Base-by-base conservation (phyloP, 1,140 invertebrate species). In the Drosophila azteca region DNA sequence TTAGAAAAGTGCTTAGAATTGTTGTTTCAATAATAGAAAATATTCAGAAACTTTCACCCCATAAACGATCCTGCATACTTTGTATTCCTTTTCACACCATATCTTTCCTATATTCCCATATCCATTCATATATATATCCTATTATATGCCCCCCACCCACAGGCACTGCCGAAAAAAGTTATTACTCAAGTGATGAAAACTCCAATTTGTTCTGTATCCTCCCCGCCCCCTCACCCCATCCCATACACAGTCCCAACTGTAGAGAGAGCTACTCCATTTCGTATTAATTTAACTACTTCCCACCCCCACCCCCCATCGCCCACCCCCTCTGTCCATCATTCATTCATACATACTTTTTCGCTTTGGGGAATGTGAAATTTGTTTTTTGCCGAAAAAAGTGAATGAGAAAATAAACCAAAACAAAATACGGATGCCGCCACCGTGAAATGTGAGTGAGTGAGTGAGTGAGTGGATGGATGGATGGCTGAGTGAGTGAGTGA, bases 371-470 rank as follows among this genome's bases (percentile, higher is more conserved):
- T 77, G 67, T 64, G 57, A 83, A 83, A 79, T 79, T 83, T 72
- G 63, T 57, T 55, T 52, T 52, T 63, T 69, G 46, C 67, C 71
- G 43, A 78, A 79, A 79, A 79, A 84, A 76, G 31, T n/a, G 22
- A 61, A 41, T 8, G 29, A 4, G 22, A 11, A 45, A 73, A 72
- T 44, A 63, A 39, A 11, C 24, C 39, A n/a, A 54, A 53, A 72
- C 43, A 71, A 72, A 53, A 54, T 15, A 29, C 6, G 51, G 17
- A 20, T 20, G 39, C 44, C 52, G 43, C 49, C 63, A 60, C 44
- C 50, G 44, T 68, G 57, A 85, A 84, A 77, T 73, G 76, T 74
- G 61, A 66, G 64, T 81, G 79, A 81, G 66, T 85, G 81, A 85
- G 63, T 77, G 69, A 7, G 29, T 24, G 24, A 3, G 4, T 24